phyloP scores from a whole-genome alignment of 1,140 invertebrate species.

The Pseudomyrmex pallidus region DNA sequence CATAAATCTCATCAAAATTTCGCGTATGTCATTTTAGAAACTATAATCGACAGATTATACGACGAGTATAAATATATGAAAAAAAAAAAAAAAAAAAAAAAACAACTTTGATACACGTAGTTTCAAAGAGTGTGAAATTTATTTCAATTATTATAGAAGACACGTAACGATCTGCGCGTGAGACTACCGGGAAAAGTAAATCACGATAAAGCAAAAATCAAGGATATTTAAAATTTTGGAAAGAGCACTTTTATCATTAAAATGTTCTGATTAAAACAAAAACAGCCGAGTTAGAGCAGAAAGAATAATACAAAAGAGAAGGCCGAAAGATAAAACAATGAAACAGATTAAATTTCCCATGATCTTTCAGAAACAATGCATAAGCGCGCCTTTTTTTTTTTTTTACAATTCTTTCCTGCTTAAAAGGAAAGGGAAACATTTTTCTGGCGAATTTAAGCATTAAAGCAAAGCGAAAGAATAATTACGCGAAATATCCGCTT shows the following conservation, averaged over 20 bases:
- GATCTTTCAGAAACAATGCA: conserved; percentile 36
- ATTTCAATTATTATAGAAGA: background rate
- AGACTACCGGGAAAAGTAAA: background rate
- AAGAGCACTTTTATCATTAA: conserved; percentile 5
- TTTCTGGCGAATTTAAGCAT: conserved; percentile 34
- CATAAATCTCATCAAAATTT: conserved; percentile 1
- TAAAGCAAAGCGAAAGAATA: conserved; percentile 40
- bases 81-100: no score
- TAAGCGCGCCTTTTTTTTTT: conserved; percentile 33
- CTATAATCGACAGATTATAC: no score
- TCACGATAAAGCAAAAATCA: background rate
- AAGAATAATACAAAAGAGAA: conserved; percentile 31
- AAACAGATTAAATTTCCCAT: conserved; percentile 49
- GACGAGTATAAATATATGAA: no score
- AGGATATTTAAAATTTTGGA: conserved; percentile 20
- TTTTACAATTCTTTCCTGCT: conserved; percentile 28
- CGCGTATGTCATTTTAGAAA: background rate
- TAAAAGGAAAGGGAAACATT: conserved; percentile 33
- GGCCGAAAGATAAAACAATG: conserved; percentile 38
- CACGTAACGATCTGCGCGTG: background rate
- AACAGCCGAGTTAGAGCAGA: conserved; percentile 35
- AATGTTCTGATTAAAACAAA: conserved; percentile 43
- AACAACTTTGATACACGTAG: no score
- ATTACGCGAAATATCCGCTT: background rate
- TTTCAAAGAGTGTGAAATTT: no score